Percentiles rank a stretch among this genome's conserved stretches.
Evolutionary conservation across 37 sponge, comb jelly and placozoan species (phyloP).

Genomic region (Chondrilla cf. caribensis): DNA sequence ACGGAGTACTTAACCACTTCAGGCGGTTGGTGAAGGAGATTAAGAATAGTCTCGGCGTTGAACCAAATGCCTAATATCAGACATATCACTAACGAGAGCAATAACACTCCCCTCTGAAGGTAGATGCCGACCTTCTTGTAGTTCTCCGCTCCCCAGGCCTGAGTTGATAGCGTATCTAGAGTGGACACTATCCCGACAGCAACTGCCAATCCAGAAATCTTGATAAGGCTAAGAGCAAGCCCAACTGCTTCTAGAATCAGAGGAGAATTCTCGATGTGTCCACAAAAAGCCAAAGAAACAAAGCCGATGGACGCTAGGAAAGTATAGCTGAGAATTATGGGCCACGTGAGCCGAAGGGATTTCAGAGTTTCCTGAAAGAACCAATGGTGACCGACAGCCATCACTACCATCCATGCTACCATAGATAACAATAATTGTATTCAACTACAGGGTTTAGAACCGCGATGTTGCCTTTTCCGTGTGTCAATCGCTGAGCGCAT

Average conservation of each 20-base stretch:
- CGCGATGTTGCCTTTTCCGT: too few species aligned
- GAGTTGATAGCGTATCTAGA: constrained; percentile 19
- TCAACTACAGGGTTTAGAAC: too few species aligned
- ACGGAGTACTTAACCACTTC: constrained; percentile 38
- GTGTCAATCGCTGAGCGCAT: too few species aligned
- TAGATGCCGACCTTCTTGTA: constrained; percentile 60
- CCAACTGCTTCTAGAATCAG: constrained; percentile 8
- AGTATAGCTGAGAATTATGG: too few species aligned
- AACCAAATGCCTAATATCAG: constrained; percentile 41
- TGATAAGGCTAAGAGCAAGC: not conserved
- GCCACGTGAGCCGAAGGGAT: too few species aligned
- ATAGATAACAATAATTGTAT: too few species aligned
- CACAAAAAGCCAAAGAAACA: constrained; percentile 1
- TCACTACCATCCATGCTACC: too few species aligned
- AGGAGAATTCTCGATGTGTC: not conserved
- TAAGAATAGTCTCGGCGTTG: constrained; percentile 56
- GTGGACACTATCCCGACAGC: not conserved
- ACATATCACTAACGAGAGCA: constrained; percentile 14
- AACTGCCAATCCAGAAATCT: not conserved
- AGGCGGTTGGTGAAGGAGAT: constrained; percentile 41
- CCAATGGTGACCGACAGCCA: too few species aligned
- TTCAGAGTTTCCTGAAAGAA: too few species aligned
- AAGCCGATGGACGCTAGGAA: too few species aligned
- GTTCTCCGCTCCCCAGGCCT: constrained; percentile 65
- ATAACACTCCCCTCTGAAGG: constrained; percentile 57